Base-by-base conservation (phyloP, 2,888 invertebrate genomes). In the Chloromyia formosa region DNA sequence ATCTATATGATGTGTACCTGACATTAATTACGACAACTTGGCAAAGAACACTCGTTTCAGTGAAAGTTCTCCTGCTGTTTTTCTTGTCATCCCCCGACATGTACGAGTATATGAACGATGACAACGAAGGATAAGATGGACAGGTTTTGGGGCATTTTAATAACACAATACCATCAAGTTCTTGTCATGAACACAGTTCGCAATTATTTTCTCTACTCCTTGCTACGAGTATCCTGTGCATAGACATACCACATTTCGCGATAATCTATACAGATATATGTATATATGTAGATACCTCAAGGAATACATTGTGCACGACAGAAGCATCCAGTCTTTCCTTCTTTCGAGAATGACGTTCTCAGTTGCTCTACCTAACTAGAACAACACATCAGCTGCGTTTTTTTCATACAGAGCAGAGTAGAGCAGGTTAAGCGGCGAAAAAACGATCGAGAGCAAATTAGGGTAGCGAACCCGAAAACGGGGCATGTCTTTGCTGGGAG, bases 111-210 rank as follows among this genome's bases (percentile, higher is more conserved):
- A 60, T 16, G 12, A 40, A 40, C 62, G 62, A 23, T 23, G 35
- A 66, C 66, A 45, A 22, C 1, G 40, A 49, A 35, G 20, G 14
- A 66, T 35, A 40, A 62, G 27, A n/a, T 14, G 18, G n/a, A 18
- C 27, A 3, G 45, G 45, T 40, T 40, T 56, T 12, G 49, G 71
- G 22, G 40, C 35, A 71, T 71, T 71, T 71, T 56, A 71, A 71
- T 56, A 71, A 40, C 27, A 35, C 71, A 71, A 58, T 58, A 35
- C 23, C 35, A 23, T 20, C 27, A 53, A 71, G 56, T 71, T 40
- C 71, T 71, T 71, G 71, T 71, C 71, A 71, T 71, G 71, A 58
- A 71, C 71, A 71, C 42, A 58, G 42, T 45, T 66, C 12, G 20
- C 53, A 71, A 71, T 71, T 58, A 71, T 71, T 56, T 40, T 16